A percentile compares a stretch with the other conserved stretches of the same genome.
These are phyloP conservation scores for Microcebus tavaratra DNA, from an alignment of 2,113 vertebrate species.

Conservation along the genomic window DNA sequence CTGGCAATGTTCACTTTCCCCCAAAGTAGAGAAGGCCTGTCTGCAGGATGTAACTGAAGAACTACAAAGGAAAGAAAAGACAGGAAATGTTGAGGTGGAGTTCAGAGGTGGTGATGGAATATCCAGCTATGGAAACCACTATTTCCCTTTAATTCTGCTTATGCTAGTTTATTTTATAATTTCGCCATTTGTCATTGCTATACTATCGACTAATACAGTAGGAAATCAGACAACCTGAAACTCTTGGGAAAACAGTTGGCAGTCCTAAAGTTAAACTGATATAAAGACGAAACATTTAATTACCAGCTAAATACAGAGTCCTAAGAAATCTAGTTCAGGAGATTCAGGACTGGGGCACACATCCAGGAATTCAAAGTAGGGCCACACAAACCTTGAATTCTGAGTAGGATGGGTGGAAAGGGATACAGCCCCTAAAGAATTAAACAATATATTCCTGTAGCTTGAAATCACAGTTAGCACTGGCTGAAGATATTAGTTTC, in stretches of 20 bases:
- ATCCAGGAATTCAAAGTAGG: background rate
- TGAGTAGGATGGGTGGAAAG: background rate
- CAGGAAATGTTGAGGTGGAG: background rate
- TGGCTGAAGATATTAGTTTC: background rate
- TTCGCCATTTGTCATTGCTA: background rate
- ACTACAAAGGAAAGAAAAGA: background rate
- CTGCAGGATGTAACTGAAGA: background rate
- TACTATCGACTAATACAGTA: background rate
- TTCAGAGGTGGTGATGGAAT: no score
- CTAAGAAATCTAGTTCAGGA: background rate
- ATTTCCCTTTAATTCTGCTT: no score
- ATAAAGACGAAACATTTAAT: background rate
- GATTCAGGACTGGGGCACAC: background rate
- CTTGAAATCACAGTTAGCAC: background rate
- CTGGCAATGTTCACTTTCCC: background rate
- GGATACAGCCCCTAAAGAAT: fast-evolving
- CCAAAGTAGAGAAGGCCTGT: background rate
- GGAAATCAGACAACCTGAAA: background rate
- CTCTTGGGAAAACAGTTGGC: background rate
- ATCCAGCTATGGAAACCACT: background rate
- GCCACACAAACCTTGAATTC: background rate
- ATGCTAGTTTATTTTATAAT: background rate
- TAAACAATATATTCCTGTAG: background rate
- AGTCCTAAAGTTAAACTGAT: background rate
- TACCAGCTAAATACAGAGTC: background rate